Percentiles rank a stretch among this genome's conserved stretches.
These are phyloP conservation scores for Smittia sp. DNA, from an alignment of 2,888 invertebrate species.

Conservation along the genomic window DNA sequence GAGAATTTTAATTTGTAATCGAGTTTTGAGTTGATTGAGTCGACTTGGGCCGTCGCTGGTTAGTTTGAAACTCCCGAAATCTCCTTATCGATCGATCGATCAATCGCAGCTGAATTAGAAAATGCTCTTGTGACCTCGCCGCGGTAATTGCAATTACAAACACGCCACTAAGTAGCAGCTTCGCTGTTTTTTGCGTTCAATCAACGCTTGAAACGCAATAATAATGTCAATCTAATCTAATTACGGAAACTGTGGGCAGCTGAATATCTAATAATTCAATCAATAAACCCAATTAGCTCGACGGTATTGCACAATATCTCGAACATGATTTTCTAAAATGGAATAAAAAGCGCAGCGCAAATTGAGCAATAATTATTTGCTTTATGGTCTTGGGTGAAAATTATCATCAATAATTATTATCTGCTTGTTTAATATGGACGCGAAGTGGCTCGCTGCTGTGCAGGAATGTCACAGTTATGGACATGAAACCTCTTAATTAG, in stretches of 20 bases:
- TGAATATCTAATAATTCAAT: conserved; percentile 14
- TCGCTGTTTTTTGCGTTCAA: neutral
- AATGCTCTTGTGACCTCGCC: neutral
- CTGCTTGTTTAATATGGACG: neutral
- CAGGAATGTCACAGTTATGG: neutral
- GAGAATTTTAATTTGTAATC: conserved; percentile 6
- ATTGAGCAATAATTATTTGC: neutral
- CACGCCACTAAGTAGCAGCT: neutral
- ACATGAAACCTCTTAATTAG: conserved; percentile 6
- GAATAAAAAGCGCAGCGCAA: neutral
- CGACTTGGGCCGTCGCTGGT: neutral
- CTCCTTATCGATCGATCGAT: neutral
- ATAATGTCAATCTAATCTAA: conserved; percentile 22
- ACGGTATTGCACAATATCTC: conserved; percentile 5
- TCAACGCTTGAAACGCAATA: neutral
- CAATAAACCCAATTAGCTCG: neutral
- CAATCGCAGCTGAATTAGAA: neutral
- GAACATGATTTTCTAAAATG: neutral
- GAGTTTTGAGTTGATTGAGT: neutral
- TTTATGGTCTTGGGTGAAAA: neutral
- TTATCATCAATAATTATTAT: neutral
- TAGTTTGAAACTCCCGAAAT: neutral
- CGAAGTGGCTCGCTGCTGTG: neutral
- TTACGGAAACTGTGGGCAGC: neutral
- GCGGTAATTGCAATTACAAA: neutral